Evolutionary conservation across 53 echinoderm and acorn worm species (phyloP).

Genomic region (Antedon mediterranea): DNA sequence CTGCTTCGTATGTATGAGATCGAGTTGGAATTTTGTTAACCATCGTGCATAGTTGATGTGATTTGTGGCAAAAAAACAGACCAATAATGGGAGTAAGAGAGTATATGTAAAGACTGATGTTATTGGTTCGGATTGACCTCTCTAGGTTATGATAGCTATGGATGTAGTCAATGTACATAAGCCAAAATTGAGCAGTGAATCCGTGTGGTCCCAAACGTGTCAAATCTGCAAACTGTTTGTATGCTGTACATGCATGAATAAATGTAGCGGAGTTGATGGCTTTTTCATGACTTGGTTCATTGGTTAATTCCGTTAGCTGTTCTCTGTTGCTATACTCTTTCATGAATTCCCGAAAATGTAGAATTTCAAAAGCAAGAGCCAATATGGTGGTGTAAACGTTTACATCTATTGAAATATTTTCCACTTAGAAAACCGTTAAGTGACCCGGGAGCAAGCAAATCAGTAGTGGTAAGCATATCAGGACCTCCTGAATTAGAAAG

Average conservation of each 20-base stretch:
- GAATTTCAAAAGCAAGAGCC: conserved; percentile 14
- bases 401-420: conserved; percentile 14
- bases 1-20: too few species aligned
- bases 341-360: conserved; percentile 13
- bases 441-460: conserved; percentile 16
- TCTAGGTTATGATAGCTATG: conserved; percentile 1
- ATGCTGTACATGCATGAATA: not conserved
- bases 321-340: not conserved
- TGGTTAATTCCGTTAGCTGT: not conserved
- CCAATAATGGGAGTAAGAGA: not conserved
- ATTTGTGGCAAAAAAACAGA: conserved; percentile 20
- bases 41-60: conserved; percentile 14
- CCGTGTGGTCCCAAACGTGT: conserved; percentile 2
- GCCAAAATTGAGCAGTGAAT: conserved; percentile 12
- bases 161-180: conserved; percentile 3
- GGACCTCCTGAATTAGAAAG: conserved; percentile 23
- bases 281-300: not conserved
- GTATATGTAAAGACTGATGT: conserved; percentile 9
- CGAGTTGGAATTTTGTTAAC: conserved; percentile 11
- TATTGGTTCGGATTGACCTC: conserved; percentile 1
- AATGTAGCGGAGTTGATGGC: not conserved
- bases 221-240: not conserved
- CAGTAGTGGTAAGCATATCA: conserved; percentile 8
- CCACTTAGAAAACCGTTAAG: conserved; percentile 3
- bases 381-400: conserved; percentile 17